Base-by-base conservation (phyloP, 2,888 invertebrate genomes). In the Hoplodrina ambigua region DNA sequence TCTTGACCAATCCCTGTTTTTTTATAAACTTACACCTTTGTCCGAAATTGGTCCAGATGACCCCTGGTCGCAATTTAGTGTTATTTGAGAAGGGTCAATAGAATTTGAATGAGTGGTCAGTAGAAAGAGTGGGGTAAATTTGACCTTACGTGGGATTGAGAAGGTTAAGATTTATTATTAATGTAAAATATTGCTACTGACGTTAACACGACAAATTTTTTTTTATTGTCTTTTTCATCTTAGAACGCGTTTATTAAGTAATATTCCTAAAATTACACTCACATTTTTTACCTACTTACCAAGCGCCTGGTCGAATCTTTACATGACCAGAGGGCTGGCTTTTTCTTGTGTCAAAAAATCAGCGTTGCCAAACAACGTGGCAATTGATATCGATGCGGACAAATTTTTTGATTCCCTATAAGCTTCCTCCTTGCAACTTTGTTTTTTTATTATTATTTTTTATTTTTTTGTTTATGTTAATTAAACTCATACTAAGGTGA, bases 11-110 rank as follows among this genome's bases (percentile, higher is more conserved):
- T 94, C 88, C 87, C 84, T 85, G 82, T 90, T 93, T 93, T 69
- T 93, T 94, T 90, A 85, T 83, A 78, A 72, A 77, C 83, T 86
- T 84, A 88, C 77, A 90, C 90, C 89, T 90, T 93, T 94, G 92
- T 92, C 87, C 89, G 74, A 88, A 82, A 85, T 83, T 91, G 94
- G 94, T 93, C 94, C 93, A 94, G 92, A 91, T 94, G 94, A 95
- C 95, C 95, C 91, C 82, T 80, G 91, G 89, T 94, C 93, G 84
- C 73, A 85, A 94, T 94, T 84, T 92, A 87, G 74, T 86, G 91
- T 88, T 85, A 88, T 81, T 78, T 78, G 87, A 86, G 87, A 89
- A 87, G 93, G 94, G 93, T 93, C 90, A 93, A 91, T 75, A 67
- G 54, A 78, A 87, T 84, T 88, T 81, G 80, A 88, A 90, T 90